Conservation (phyloP, 2,888 invertebrate genomes). For the Mesorhabditis spiculigera region DNA sequence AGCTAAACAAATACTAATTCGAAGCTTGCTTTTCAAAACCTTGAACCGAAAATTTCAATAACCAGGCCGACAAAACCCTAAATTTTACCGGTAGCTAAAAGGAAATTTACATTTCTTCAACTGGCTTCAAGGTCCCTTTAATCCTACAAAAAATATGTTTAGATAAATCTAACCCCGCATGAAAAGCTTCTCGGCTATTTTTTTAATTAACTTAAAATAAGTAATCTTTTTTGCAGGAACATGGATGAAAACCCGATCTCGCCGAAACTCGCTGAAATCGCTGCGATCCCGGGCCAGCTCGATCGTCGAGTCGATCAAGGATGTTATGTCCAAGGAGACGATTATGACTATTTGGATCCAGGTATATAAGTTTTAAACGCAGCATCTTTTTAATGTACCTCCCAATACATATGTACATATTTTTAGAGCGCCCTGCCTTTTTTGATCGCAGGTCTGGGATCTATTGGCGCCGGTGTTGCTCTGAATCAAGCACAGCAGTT, state of each 20-base stretch:
- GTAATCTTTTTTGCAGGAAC: background rate
- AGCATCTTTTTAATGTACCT: background rate
- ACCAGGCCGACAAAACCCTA: too few species aligned
- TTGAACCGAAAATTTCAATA: too few species aligned
- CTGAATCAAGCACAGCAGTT: conserved; percentile 6
- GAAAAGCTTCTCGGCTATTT: background rate
- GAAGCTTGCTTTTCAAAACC: too few species aligned
- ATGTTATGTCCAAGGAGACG: background rate
- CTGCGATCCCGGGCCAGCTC: background rate
- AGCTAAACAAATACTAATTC: too few species aligned
- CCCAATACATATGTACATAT: background rate
- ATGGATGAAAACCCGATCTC: background rate
- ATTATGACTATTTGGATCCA: conserved; percentile 5
- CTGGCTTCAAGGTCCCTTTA: too few species aligned
- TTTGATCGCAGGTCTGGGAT: background rate
- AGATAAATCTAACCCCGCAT: too few species aligned
- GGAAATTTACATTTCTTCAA: too few species aligned
- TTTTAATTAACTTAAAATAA: background rate
- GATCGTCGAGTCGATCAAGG: background rate
- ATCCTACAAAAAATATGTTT: too few species aligned
- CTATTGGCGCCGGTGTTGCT: background rate
- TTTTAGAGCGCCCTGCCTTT: background rate
- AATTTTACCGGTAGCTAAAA: too few species aligned
- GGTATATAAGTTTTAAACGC: background rate
- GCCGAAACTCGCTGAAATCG: conserved; percentile 1